Evolutionary conservation across 1,140 invertebrate species (phyloP), one percentile per base, ranked within the genome.

Genomic region (Hypsibius dujardini): DNA sequence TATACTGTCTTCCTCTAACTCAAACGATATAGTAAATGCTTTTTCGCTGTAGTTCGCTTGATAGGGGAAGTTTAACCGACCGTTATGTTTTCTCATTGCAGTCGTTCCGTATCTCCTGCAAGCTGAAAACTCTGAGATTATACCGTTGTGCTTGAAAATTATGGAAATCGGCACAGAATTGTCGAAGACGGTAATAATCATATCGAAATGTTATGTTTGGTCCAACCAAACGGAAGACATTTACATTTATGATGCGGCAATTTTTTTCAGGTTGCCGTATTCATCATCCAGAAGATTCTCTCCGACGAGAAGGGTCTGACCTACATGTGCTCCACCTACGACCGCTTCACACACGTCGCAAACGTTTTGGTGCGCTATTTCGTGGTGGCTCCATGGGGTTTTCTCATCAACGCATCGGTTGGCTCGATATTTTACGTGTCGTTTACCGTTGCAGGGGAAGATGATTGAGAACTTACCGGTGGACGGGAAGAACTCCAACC

Each of bases 121-220:
- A 67, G 12, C 62, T 7, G 62, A 67, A 42, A 67, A 67, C 1
- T 98, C 96, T 7, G 96, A 99, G 83, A 99, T 87, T 47, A 98
- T 99, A 76, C 95, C 95, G 0, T 81, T 99, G 0, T 98, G 95
- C 79, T 81, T 99, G 59, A 84, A 93, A 72, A 99, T 99, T 67
- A 99, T 99, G 96, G 96, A 98, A 83, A 91, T 93, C 78, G 92
- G 92, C 46, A 95, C 91, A n/a, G 93, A 96, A 79, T 80, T 96
- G 0, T 93, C 90, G 70, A 95, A 95, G 81, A 96, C 93, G 1
- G 92, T 77, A 70, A 69, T 71, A 47, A 46, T 1, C n/a, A 69
- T 40, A 15, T 3, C 67, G 2, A 47, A 1, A 1, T 71, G 72
- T 47, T 40, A 50, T 59, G 1, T 12, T 67, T 15, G 62, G 12